phyloP scores from a whole-genome alignment of 2,113 vertebrate genomes.

The Tragelaphus scriptus region DNA sequence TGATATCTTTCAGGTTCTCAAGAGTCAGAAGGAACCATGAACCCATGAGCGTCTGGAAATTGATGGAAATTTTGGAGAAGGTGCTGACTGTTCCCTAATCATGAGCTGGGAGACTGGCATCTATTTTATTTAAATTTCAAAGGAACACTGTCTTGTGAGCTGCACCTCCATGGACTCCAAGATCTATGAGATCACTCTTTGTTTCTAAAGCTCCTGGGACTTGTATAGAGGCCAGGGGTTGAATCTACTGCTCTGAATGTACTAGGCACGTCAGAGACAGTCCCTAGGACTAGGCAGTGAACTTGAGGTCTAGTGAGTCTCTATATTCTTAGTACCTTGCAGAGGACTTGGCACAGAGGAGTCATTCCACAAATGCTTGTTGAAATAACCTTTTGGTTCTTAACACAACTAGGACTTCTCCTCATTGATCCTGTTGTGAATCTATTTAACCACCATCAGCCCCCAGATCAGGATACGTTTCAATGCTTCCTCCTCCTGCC shows the following conservation, averaged over 20 bases:
- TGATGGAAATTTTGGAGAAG: not conserved
- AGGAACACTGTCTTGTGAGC: not conserved
- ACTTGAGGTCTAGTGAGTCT: not conserved
- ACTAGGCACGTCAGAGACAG: too few relatives aligned
- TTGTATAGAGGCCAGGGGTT: not conserved
- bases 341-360: not conserved
- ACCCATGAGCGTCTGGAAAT: not conserved
- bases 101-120: not conserved
- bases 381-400: not conserved
- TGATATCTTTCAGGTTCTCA: not conserved
- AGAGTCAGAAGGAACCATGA: not conserved
- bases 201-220: not conserved
- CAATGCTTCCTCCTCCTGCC: slow-evolving; percentile 21
- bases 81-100: not conserved
- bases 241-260: not conserved
- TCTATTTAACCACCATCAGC: not conserved
- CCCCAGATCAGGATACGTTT: not conserved
- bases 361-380: not conserved
- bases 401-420: not conserved
- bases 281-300: not conserved
- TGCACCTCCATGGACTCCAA: not conserved
- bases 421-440: not conserved
- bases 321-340: not conserved
- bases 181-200: not conserved
- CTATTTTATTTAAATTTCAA: not conserved